Base-by-base conservation (phyloP, 2,888 invertebrate genomes). In the Tupiocoris notatus region DNA sequence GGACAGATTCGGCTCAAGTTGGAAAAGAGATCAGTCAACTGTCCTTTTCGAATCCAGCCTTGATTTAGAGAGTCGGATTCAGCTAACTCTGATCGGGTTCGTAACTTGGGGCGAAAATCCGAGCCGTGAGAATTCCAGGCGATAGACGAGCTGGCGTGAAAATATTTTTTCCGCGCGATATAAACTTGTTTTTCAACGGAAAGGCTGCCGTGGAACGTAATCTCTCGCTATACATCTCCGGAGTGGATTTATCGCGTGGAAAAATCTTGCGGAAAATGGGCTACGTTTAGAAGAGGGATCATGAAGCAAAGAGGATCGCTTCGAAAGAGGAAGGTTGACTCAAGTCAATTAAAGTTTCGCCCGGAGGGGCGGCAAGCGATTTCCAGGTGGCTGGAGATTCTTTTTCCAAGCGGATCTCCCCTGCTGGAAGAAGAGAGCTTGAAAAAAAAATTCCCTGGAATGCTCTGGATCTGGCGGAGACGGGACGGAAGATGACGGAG, bases 271-370 rank as follows among this genome's bases (percentile, higher is more conserved):
- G 75, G 65, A 75, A 75, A 75, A 65, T 65, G 22, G 63, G 56
- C 6, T 39, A 39, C 39, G 39, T 39, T 39, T 39, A 39, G 39
- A 39, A 3, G 39, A 39, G 39, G 39, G 12, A 12, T 39, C 39
- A 39, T 39, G 39, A 62, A 23, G 54, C 17, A 22, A n/a, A 7
- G 6, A 25, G 9, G 39, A 20, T 23, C 6, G 65, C 18, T 17
- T 23, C 18, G n/a, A 20, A 6, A 54, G n/a, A 18, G n/a, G 12
- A 12, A 57, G 64, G 64, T 75, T 75, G 65, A 64, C 75, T 65
- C 65, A 23, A 75, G 75, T 75, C 75, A 75, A 75, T 75, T 75
- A 75, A 75, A 75, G 75, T 75, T 75, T 75, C 56, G 65, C 65
- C 57, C 65, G 73, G 21, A 39, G 63, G 22, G 62, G 71, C 9